Conservation (phyloP, 2,113 vertebrate genomes). For the Indri indri region DNA sequence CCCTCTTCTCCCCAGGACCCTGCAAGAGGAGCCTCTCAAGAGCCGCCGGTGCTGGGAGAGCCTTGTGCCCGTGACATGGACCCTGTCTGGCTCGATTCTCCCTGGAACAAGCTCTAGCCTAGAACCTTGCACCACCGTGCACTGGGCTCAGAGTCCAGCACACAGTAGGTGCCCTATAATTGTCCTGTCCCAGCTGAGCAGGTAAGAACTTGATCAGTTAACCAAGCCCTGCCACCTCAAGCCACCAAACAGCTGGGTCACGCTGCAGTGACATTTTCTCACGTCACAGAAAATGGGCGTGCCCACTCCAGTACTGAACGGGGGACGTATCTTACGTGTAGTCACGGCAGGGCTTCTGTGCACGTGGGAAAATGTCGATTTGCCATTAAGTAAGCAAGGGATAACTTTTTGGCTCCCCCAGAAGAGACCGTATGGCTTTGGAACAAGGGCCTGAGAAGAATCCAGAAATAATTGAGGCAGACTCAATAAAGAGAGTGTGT, state of each 20-base stretch:
- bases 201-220: neutral
- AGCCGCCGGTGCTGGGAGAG: neutral
- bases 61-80: neutral
- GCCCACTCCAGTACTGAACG: neutral
- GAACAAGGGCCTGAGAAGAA: neutral
- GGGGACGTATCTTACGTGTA: accelerated
- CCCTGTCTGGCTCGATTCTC: neutral
- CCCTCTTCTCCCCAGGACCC: neutral
- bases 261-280: neutral
- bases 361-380: accelerated
- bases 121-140: neutral
- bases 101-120: neutral
- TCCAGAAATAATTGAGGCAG: neutral
- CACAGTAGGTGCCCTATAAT: neutral
- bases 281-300: accelerated
- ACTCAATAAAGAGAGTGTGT: neutral
- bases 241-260: neutral
- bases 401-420: neutral
- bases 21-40: neutral
- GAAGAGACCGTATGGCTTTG: neutral
- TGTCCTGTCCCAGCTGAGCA: neutral
- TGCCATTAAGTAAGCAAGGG: neutral
- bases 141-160: neutral
- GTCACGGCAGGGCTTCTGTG: neutral
- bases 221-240: no score